phyloP scores from a whole-genome alignment of 2,113 vertebrate genomes.

The Neomonachus schauinslandi region DNA sequence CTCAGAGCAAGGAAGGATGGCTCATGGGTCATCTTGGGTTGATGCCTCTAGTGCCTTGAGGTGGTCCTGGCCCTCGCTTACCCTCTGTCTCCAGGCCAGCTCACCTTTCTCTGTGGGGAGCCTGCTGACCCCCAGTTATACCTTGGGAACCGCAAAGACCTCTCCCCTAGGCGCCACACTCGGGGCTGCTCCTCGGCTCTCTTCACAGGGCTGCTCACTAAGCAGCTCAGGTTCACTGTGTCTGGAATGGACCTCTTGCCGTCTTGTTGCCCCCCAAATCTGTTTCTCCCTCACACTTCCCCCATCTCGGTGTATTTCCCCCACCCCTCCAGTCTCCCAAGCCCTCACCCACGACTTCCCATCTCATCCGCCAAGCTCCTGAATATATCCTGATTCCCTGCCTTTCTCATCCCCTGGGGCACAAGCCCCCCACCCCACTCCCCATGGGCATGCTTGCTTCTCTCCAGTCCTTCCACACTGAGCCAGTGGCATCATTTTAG shows the following conservation, averaged over 20 bases:
- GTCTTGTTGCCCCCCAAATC: too few relatives aligned
- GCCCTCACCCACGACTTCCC: background rate
- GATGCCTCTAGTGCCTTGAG: rapidly evolving
- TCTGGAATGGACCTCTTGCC: background rate
- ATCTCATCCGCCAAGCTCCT: background rate
- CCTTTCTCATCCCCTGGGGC: background rate
- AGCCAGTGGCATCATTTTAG: background rate
- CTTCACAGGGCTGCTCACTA: rapidly evolving
- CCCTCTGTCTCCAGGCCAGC: background rate
- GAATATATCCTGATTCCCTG: background rate
- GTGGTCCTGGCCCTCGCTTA: background rate
- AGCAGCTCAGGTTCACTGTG: rapidly evolving
- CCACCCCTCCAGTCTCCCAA: background rate
- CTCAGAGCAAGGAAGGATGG: background rate
- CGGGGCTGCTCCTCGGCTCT: background rate
- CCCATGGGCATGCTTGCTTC: rapidly evolving
- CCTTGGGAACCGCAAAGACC: background rate
- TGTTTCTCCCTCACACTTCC: background rate
- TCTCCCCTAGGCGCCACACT: background rate
- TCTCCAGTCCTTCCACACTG: too few relatives aligned
- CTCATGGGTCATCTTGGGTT: background rate
- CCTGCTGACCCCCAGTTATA: background rate
- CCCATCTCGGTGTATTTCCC: background rate
- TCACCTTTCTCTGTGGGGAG: background rate
- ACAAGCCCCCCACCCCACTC: rapidly evolving